These are phyloP conservation scores for Euphonia xanthogaster DNA, from an alignment of 2,797 vertebrate genomes.

Conservation along the genomic window DNA sequence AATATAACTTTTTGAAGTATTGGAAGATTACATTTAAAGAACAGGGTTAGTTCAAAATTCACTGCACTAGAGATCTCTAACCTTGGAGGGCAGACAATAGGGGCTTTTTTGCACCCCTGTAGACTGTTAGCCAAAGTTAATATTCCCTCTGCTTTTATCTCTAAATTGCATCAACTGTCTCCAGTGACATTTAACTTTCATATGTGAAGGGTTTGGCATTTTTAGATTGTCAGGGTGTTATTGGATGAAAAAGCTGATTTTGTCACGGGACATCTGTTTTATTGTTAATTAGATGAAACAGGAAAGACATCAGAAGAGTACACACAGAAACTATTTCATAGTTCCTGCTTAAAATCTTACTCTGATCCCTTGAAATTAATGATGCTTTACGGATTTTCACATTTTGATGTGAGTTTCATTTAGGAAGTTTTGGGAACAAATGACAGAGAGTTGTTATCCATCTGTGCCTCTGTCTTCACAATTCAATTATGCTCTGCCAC, in stretches of 20 bases:
- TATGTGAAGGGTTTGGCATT: conserved; percentile 73
- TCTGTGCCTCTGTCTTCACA: conserved; percentile 65
- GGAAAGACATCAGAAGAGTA: conserved; percentile 68
- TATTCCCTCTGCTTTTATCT: conserved; percentile 72
- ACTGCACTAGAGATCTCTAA: background rate
- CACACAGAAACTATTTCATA: conserved; percentile 64
- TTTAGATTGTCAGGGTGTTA: conserved; percentile 73
- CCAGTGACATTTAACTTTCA: conserved; percentile 77
- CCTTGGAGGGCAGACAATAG: background rate
- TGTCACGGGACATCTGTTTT: conserved; percentile 76
- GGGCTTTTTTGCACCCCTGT: background rate
- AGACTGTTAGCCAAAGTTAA: conserved; percentile 66
- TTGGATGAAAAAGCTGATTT: conserved; percentile 70
- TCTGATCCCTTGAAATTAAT: conserved; percentile 67
- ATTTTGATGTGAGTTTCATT: conserved; percentile 67
- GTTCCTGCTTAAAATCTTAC: conserved; percentile 63
- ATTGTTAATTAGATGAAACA: conserved; percentile 78
- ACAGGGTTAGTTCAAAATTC: background rate
- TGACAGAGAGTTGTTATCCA: conserved; percentile 67
- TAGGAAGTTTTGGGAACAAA: conserved; percentile 70
- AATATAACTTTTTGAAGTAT: background rate
- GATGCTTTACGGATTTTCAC: conserved; percentile 68
- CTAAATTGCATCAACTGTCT: conserved; percentile 69
- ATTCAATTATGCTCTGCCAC: conserved; percentile 63
- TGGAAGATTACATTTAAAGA: background rate